These are phyloP conservation scores for Camptogramma bilineatum DNA, from an alignment of 2,888 invertebrate species.

Conservation along the genomic window DNA sequence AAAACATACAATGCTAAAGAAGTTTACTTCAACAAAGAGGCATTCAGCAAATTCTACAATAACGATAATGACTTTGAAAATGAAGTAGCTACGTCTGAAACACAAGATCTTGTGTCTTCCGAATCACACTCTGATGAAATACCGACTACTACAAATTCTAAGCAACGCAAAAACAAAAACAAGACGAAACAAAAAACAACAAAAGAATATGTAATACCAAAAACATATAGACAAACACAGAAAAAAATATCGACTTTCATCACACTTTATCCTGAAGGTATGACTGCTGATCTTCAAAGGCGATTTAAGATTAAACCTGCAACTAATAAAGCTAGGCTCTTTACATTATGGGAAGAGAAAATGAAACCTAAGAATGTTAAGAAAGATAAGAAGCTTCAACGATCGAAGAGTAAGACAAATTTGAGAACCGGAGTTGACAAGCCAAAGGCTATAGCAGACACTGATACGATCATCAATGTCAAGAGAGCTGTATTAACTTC, in stretches of 20 bases:
- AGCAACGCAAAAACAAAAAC: not conserved
- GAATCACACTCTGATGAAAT: not conserved
- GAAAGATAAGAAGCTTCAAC: conserved; percentile 7
- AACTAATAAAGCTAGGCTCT: conserved; percentile 14
- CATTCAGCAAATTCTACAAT: not conserved
- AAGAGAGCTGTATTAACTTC: conserved; percentile 4
- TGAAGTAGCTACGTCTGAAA: not conserved
- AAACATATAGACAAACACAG: not conserved
- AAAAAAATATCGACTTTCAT: conserved; percentile 26
- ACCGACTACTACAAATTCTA: not conserved
- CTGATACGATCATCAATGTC: conserved; percentile 17
- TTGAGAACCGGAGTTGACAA: not conserved
- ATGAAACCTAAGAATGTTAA: conserved; percentile 7
- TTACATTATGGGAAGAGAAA: conserved; percentile 28
- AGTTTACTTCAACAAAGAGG: conserved; percentile 3
- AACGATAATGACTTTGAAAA: not conserved
- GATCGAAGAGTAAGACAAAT: not conserved
- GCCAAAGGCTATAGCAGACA: conserved; percentile 6
- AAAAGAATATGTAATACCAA: conserved; percentile 12
- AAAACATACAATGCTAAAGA: conserved; percentile 4
- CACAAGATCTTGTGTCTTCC: not conserved
- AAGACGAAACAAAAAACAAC: not conserved
- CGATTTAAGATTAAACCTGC: conserved; percentile 13
- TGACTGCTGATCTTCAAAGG: conserved; percentile 21
- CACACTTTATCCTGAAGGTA: conserved; percentile 36